A percentile compares a stretch with the other conserved stretches of the same genome.
Conservation (phyloP, 1,140 invertebrate species). For the Battus philenor region DNA sequence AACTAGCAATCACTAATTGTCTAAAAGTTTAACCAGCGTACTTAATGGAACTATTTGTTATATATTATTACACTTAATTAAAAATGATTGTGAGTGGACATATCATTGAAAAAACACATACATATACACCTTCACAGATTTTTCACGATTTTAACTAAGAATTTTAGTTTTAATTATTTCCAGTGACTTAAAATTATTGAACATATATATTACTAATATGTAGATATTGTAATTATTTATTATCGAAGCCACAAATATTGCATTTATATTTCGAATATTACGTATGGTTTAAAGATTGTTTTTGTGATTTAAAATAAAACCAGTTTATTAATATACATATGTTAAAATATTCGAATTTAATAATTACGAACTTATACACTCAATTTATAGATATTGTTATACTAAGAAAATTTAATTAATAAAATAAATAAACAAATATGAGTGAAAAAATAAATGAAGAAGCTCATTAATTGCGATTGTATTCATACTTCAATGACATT, state of each 20-base stretch:
- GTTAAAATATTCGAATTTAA: constrained; percentile 76
- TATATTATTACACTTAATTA: background rate
- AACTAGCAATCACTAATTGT: no score
- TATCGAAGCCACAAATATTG: constrained; percentile 49
- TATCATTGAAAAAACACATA: constrained; percentile 4
- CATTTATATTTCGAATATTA: constrained; percentile 59
- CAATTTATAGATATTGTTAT: constrained; percentile 76
- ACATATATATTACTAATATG: constrained; percentile 36
- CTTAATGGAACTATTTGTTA: background rate
- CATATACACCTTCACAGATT: constrained; percentile 4
- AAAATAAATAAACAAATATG: constrained; percentile 73
- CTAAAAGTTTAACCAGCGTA: no score
- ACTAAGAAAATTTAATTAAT: constrained; percentile 76
- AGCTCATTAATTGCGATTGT: constrained; percentile 71
- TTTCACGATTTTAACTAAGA: constrained; percentile 1
- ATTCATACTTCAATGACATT: constrained; percentile 73
- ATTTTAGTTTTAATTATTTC: constrained; percentile 29
- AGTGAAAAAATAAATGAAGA: constrained; percentile 65
- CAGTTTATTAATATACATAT: constrained; percentile 76
- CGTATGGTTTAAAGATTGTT: constrained; percentile 54
- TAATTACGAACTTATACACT: constrained; percentile 76
- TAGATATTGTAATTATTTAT: constrained; percentile 62
- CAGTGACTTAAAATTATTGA: constrained; percentile 21
- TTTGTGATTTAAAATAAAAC: constrained; percentile 71
- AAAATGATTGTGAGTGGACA: constrained; percentile 10